These are phyloP conservation scores for Clinocottus analis DNA, from an alignment of 2,113 vertebrate species.

Conservation along the genomic window DNA sequence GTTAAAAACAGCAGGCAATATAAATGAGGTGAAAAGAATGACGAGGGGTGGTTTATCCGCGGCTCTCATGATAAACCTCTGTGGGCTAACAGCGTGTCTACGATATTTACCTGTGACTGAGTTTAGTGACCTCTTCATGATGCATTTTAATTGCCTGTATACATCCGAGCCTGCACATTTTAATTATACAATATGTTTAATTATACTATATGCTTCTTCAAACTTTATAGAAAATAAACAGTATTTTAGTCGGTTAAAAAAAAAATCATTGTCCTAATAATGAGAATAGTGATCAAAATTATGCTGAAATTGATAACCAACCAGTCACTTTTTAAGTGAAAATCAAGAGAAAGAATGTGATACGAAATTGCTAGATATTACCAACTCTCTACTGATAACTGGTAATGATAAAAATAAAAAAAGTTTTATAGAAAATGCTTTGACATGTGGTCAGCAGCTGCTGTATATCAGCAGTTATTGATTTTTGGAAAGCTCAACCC, in stretches of 20 bases:
- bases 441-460: conserved; percentile 35
- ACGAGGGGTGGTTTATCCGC: not conserved
- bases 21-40: not conserved
- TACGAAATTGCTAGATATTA: not conserved
- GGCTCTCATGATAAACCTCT: conserved; percentile 3
- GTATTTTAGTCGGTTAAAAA: no score
- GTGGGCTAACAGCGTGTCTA: not conserved
- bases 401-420: not conserved
- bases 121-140: not conserved
- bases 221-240: not conserved
- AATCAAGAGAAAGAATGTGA: not conserved
- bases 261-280: no score
- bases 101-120: not conserved
- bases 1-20: conserved; percentile 23
- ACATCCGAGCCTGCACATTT: not conserved
- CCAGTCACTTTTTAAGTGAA: not conserved
- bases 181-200: not conserved
- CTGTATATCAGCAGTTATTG: conserved; percentile 5
- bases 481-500: conserved; percentile 10
- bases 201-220: not conserved
- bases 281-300: not conserved
- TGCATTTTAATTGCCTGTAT: not conserved
- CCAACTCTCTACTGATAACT: not conserved
- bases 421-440: not conserved
- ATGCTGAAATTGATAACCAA: not conserved